Percentiles rank a stretch among this genome's conserved stretches.
Conservation (phyloP, 2,888 invertebrate genomes). For the Eudemis profundana region DNA sequence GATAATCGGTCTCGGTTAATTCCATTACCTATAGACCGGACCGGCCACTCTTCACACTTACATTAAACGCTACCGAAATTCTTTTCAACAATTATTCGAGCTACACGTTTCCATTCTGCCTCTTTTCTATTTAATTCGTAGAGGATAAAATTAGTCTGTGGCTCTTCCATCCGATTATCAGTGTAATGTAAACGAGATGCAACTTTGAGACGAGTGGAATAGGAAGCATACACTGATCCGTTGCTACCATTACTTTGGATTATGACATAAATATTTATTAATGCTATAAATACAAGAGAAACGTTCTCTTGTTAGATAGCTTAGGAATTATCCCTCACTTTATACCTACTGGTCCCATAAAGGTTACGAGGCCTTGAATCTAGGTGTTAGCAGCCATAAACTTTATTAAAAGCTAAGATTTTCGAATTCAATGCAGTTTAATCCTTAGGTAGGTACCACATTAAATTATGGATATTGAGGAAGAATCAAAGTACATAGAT, state of each 20-base stretch:
- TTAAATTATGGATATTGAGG: constrained; percentile 16
- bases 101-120: constrained; percentile 10
- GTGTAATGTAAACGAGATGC: constrained; percentile 46
- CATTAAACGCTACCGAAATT: constrained; percentile 39
- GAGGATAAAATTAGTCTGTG: constrained; percentile 26
- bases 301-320: constrained; percentile 53
- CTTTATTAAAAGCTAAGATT: constrained; percentile 35
- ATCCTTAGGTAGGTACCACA: constrained; percentile 3
- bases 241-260: constrained; percentile 67
- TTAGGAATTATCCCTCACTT: constrained; percentile 63
- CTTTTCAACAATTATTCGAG: neutral
- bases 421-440: constrained; percentile 28
- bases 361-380: constrained; percentile 52
- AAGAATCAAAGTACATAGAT: constrained; percentile 7
- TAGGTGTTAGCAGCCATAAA: constrained; percentile 36
- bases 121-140: constrained; percentile 1
- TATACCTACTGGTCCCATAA: constrained; percentile 56
- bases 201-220: constrained; percentile 47
- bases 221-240: constrained; percentile 48
- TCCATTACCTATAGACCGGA: constrained; percentile 58
- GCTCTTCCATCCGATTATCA: constrained; percentile 30
- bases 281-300: constrained; percentile 66
- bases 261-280: constrained; percentile 76
- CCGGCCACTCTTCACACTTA: constrained; percentile 48
- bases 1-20: constrained; percentile 66